Evolutionary conservation across 2,113 vertebrate species (phyloP).

Genomic region (Gallinago media): DNA sequence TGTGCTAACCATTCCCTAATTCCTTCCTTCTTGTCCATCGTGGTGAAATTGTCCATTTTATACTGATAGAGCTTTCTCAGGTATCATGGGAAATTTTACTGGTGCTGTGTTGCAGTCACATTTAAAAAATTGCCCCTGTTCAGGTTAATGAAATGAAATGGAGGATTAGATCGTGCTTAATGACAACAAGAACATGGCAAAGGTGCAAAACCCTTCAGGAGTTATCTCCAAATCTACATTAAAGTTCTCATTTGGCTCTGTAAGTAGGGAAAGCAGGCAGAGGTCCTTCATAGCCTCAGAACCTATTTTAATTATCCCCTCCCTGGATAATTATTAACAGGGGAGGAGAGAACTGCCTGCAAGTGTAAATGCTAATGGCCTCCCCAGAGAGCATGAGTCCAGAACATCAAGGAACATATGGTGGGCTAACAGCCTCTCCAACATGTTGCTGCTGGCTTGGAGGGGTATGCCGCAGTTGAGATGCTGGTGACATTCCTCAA

Average conservation of each 20-base stretch:
- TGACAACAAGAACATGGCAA: conserved; percentile 30
- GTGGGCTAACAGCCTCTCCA: not conserved
- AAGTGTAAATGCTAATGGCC: conserved; percentile 40
- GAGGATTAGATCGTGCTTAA: conserved; percentile 26
- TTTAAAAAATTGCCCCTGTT: conserved; percentile 6
- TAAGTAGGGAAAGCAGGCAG: not conserved
- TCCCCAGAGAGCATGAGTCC: not conserved
- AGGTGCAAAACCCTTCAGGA: conserved; percentile 41
- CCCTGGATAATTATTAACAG: conserved; percentile 21
- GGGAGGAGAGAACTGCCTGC: conserved; percentile 6
- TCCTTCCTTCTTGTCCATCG: not conserved
- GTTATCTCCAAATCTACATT: not conserved
- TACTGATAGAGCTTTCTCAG: not conserved
- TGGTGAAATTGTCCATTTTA: not conserved
- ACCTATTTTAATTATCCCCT: conserved; percentile 57
- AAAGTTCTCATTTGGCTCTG: not conserved
- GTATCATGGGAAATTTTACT: not conserved
- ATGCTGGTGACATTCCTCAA: not conserved
- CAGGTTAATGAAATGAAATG: conserved; percentile 45
- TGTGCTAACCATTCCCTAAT: not conserved
- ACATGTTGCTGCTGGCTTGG: not conserved
- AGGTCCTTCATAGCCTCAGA: conserved; percentile 48
- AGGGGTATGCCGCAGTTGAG: not conserved
- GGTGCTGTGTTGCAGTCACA: not conserved
- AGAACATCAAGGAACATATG: conserved; percentile 28